Percentiles rank a stretch among this genome's conserved stretches.
These are phyloP conservation scores for Momotus momota DNA, from an alignment of 2,797 vertebrate species.

Conservation along the genomic window DNA sequence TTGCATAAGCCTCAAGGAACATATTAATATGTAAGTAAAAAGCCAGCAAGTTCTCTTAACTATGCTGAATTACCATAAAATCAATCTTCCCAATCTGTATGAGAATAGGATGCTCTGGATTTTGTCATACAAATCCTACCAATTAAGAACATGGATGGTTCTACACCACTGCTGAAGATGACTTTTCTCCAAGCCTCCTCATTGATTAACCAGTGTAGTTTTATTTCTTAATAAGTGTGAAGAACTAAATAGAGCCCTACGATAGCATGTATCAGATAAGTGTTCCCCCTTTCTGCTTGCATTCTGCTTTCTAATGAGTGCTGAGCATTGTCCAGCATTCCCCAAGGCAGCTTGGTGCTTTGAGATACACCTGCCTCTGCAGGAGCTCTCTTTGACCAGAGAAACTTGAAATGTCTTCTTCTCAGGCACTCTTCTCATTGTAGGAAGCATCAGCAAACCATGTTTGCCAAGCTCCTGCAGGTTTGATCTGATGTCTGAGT, in stretches of 20 bases:
- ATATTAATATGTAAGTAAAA: background rate
- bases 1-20: background rate
- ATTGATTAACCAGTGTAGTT: background rate
- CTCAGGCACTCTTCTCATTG: background rate
- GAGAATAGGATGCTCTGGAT: background rate
- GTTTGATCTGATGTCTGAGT: background rate
- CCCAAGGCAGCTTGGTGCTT: background rate
- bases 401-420: background rate
- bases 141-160: background rate
- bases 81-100: background rate
- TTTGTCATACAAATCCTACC: background rate
- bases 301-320: background rate
- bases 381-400: background rate
- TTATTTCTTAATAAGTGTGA: background rate
- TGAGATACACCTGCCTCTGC: background rate
- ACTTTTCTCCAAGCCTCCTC: background rate
- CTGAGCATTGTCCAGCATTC: background rate
- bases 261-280: accelerated
- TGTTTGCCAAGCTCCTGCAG: background rate
- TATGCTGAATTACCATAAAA: background rate
- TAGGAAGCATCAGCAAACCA: background rate
- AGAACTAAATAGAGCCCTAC: background rate
- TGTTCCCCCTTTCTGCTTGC: background rate
- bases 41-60: background rate
- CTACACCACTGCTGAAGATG: accelerated